A percentile compares a stretch with the other conserved stretches of the same genome.
These are phyloP conservation scores for Beris chalybata DNA, from an alignment of 2,888 invertebrate genomes.

Conservation along the genomic window DNA sequence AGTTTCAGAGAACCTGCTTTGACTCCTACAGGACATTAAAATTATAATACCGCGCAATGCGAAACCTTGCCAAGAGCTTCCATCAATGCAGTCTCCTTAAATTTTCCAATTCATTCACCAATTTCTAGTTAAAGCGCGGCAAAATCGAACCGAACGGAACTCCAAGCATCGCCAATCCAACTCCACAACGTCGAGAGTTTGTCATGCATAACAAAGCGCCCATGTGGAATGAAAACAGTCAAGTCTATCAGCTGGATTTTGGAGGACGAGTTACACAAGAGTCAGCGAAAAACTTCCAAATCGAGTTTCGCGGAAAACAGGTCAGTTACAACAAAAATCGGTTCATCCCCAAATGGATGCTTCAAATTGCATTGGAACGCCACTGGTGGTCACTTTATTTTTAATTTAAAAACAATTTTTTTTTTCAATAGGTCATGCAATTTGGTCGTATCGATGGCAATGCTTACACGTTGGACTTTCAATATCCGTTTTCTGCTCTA, in stretches of 20 bases:
- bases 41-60: background rate
- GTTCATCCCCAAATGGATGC: no score
- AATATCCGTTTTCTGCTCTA: conserved; percentile 96
- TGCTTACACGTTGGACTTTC: conserved; percentile 98
- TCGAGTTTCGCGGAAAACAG: conserved; percentile 95
- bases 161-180: conserved; percentile 51
- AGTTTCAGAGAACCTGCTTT: no score
- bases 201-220: conserved; percentile 97
- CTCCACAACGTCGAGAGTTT: conserved; percentile 73
- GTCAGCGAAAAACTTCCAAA: conserved; percentile 99
- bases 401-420: conserved; percentile 22
- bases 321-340: conserved; percentile 57
- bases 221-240: conserved; percentile 99
- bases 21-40: no score
- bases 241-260: conserved; percentile 98
- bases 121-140: conserved; percentile 70
- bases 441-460: conserved; percentile 98
- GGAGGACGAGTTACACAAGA: conserved; percentile 99
- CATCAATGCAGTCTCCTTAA: background rate
- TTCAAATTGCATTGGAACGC: no score
- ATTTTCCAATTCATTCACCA: conserved; percentile 20
- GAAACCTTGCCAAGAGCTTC: no score
- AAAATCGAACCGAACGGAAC: conserved; percentile 62
- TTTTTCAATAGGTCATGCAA: conserved; percentile 89
- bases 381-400: background rate